Percentiles rank a stretch among this genome's conserved stretches.
Conservation (phyloP, 2,888 invertebrate species). For the Ectemnius lituratus region DNA sequence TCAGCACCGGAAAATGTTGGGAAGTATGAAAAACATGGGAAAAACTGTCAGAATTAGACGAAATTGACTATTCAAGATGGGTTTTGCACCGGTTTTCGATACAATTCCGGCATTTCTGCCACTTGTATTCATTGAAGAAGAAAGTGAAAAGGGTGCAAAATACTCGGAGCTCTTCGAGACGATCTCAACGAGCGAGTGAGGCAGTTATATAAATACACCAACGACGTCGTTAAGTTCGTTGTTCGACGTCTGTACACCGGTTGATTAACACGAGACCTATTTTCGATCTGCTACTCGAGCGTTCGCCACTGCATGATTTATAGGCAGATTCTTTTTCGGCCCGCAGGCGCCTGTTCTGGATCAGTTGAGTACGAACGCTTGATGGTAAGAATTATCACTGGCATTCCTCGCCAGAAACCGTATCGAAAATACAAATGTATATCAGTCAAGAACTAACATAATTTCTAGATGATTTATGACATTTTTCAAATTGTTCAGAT, state of each 20-base stretch:
- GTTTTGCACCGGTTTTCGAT: no score
- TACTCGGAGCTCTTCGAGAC: background rate
- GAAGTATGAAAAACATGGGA: no score
- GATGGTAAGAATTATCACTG: constrained; percentile 7
- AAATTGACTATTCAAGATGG: no score
- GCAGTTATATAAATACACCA: constrained; percentile 34
- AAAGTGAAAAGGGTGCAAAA: background rate
- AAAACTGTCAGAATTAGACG: no score
- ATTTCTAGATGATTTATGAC: no score
- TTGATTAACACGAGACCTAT: constrained; percentile 35
- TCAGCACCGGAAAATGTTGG: no score
- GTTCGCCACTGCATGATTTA: constrained; percentile 24
- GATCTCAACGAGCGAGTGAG: constrained; percentile 13
- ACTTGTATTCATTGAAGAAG: background rate
- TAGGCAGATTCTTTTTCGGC: constrained; percentile 15
- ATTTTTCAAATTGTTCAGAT: no score
- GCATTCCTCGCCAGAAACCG: no score
- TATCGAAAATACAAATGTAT: no score
- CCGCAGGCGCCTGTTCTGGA: background rate
- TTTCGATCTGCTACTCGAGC: constrained; percentile 19
- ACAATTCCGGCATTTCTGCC: no score
- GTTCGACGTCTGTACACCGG: constrained; percentile 22
- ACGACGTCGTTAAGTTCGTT: constrained; percentile 31
- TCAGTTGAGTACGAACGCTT: background rate
- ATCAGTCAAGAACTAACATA: no score